A percentile compares a stretch with the other conserved stretches of the same genome.
phyloP scores from a whole-genome alignment of 2,888 invertebrate genomes.

The Sphaeridia pumilis region DNA sequence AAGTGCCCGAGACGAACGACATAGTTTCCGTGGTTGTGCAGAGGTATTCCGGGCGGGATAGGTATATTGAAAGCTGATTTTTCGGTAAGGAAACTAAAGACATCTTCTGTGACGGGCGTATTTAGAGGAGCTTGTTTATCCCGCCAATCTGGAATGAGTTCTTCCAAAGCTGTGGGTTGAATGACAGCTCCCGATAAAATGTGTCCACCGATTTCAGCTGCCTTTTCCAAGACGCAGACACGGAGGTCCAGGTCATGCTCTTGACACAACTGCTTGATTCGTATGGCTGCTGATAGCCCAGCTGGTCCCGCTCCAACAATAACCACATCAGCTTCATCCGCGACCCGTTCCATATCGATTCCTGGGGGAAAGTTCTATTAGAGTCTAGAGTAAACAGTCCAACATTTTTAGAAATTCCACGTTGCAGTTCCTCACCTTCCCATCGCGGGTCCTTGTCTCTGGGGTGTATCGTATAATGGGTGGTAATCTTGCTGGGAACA shows the following conservation, averaged over 20 bases:
- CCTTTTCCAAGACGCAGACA: slow-evolving; percentile 92
- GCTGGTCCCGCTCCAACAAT: slow-evolving; percentile 98
- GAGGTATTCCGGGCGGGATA: slow-evolving; percentile 71
- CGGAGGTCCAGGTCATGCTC: slow-evolving; percentile 72
- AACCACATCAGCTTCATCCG: slow-evolving; percentile 87
- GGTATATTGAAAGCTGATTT: slow-evolving; percentile 73
- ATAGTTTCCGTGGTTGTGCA: slow-evolving; percentile 83
- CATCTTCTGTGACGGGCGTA: slow-evolving; percentile 82
- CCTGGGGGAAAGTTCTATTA: too few relatives aligned
- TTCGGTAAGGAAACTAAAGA: slow-evolving; percentile 73
- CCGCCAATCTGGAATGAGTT: slow-evolving; percentile 94
- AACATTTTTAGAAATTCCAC: too few relatives aligned
- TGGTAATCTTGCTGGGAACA: slow-evolving; percentile 67
- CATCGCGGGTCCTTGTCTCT: slow-evolving; percentile 86
- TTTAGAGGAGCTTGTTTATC: slow-evolving; percentile 82
- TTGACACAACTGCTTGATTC: slow-evolving; percentile 77
- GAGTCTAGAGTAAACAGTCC: too few relatives aligned
- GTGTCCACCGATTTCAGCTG: slow-evolving; percentile 86
- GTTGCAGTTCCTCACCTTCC: slow-evolving; percentile 59
- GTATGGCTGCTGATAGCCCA: slow-evolving; percentile 88
- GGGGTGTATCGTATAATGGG: slow-evolving; percentile 83
- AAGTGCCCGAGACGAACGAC: slow-evolving; percentile 91
- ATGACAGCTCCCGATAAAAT: slow-evolving; percentile 95
- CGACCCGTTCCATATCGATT: slow-evolving; percentile 78
- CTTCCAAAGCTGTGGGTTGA: slow-evolving; percentile 78